Conservation (phyloP, 2,113 vertebrate genomes). For the Microcebus ravelobensis region DNA sequence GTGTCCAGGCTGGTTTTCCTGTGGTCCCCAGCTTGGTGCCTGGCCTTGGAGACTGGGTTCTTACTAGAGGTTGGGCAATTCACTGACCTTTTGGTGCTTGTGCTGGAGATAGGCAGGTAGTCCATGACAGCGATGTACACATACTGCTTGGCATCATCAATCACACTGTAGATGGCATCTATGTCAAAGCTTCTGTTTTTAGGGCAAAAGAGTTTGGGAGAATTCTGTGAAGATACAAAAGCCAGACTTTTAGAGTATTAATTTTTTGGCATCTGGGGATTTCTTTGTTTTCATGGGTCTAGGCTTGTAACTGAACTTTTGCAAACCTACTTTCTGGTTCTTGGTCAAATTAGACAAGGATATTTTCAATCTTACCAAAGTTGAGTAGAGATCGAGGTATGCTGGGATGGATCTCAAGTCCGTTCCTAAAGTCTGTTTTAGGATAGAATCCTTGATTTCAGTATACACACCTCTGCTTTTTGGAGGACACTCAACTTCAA, state of each 20-base stretch:
- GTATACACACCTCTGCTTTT: background rate
- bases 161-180: constrained; percentile 95
- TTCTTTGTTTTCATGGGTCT: background rate
- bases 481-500: background rate
- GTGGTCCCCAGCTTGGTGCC: background rate
- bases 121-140: constrained; percentile 95
- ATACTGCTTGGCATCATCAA: constrained; percentile 91
- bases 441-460: background rate
- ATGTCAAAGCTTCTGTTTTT: constrained; percentile 93
- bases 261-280: accelerated
- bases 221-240: constrained; percentile 88
- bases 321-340: background rate
- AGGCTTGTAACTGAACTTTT: background rate
- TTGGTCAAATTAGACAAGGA: background rate
- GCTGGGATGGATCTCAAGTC: background rate
- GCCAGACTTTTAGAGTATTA: constrained; percentile 35
- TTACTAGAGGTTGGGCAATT: background rate
- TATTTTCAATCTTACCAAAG: background rate
- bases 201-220: constrained; percentile 93
- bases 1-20: too few relatives aligned
- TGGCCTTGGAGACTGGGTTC: background rate
- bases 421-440: background rate
- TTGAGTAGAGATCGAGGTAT: background rate
- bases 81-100: constrained; percentile 87
- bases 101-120: constrained; percentile 91